Conservation (phyloP, 2,797 vertebrate genomes). For the Parauchenoglanis ngamensis region DNA sequence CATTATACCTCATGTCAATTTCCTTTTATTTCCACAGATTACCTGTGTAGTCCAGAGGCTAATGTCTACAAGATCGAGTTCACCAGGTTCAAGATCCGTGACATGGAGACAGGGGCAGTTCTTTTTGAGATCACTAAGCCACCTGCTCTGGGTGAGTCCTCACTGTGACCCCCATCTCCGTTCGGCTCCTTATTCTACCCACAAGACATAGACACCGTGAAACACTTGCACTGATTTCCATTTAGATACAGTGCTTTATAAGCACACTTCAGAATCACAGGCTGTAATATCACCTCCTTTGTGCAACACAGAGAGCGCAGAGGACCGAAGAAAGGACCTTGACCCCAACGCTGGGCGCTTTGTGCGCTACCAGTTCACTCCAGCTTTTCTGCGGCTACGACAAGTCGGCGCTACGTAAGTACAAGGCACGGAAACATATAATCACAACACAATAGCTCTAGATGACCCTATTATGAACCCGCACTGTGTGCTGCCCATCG, state of each 20-base stretch:
- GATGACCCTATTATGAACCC: background rate
- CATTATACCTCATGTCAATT: background rate
- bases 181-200: constrained; percentile 20
- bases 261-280: constrained; percentile 38
- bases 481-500: background rate
- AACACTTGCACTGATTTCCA: constrained; percentile 44
- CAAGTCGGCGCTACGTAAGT: constrained; percentile 99
- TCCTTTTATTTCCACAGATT: constrained; percentile 77
- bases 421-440: background rate
- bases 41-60: constrained; percentile 92
- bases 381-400: constrained; percentile 90
- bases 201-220: background rate
- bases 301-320: constrained; percentile 76
- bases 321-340: constrained; percentile 83
- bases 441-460: background rate
- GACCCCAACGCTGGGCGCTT: constrained; percentile 95
- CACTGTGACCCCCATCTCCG: background rate
- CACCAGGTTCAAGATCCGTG: constrained; percentile 96
- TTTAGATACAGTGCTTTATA: constrained; percentile 29
- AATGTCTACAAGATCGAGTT: constrained; percentile 98
- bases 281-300: constrained; percentile 33
- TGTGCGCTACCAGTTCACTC: constrained; percentile 96
- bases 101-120: constrained; percentile 95
- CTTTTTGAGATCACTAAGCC: constrained; percentile 87
- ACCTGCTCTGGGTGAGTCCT: constrained; percentile 38